These are phyloP conservation scores for Smithornis capensis DNA, from an alignment of 2,113 vertebrate genomes.

Conservation along the genomic window DNA sequence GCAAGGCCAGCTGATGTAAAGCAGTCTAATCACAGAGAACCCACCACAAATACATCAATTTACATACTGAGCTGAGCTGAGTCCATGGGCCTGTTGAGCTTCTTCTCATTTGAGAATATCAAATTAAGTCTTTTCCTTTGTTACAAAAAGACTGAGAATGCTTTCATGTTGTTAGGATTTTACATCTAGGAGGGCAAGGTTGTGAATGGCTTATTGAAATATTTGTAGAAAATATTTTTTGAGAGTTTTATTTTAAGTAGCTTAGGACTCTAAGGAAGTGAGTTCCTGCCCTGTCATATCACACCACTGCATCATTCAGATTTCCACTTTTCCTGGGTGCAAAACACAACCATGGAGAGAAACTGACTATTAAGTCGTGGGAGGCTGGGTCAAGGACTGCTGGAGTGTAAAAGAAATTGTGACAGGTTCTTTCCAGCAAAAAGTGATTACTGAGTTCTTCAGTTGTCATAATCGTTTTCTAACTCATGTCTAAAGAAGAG, in stretches of 20 bases:
- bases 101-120: background rate
- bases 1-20: background rate
- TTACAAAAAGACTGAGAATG: background rate
- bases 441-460: background rate
- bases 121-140: background rate
- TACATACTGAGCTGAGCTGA: background rate
- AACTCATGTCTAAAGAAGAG: background rate
- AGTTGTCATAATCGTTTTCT: background rate
- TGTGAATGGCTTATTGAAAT: background rate
- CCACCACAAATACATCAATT: background rate
- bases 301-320: background rate
- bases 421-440: background rate
- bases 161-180: background rate
- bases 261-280: background rate
- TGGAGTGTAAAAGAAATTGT: background rate
- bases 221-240: background rate
- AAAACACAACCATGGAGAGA: background rate
- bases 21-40: background rate
- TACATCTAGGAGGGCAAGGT: background rate
- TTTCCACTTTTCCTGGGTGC: background rate
- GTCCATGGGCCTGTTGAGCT: background rate
- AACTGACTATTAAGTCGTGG: rapidly evolving
- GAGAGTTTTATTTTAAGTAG: background rate
- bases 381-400: background rate
- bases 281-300: background rate